Conservation (phyloP, 2,797 vertebrate genomes). For the Triplophysa bombifrons region DNA sequence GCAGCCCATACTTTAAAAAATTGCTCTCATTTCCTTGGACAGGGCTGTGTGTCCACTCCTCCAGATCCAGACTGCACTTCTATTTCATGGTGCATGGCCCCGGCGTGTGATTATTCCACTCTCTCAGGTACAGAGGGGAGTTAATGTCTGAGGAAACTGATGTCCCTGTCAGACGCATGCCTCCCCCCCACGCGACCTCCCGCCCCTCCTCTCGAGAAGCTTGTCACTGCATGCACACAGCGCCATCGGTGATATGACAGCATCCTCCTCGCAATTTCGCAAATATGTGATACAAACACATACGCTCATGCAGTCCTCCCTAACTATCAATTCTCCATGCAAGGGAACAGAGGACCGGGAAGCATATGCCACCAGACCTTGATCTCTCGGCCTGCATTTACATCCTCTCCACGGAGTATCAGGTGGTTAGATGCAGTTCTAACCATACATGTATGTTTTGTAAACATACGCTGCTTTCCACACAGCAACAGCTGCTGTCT, state of each 20-base stretch:
- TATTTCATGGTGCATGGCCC: slow-evolving; percentile 87
- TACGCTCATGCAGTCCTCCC: slow-evolving; percentile 40
- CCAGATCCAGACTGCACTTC: slow-evolving; percentile 83
- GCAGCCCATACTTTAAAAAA: slow-evolving; percentile 69
- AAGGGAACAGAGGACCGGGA: slow-evolving; percentile 77
- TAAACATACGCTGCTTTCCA: slow-evolving; percentile 58
- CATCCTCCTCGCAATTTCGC: slow-evolving; percentile 14
- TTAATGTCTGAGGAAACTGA: slow-evolving; percentile 92
- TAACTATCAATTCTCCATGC: slow-evolving; percentile 60
- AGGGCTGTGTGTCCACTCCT: slow-evolving; percentile 81
- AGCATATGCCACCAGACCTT: slow-evolving; percentile 83
- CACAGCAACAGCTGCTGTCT: slow-evolving; percentile 53
- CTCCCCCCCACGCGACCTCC: slow-evolving; percentile 66
- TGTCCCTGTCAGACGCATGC: slow-evolving; percentile 86
- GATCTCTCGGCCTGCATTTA: slow-evolving; percentile 77
- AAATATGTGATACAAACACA: slow-evolving; percentile 25
- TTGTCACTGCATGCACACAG: slow-evolving; percentile 89
- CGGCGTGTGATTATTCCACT: slow-evolving; percentile 82
- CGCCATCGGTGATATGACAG: slow-evolving; percentile 81
- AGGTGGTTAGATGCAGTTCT: slow-evolving; percentile 73
- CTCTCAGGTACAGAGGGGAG: slow-evolving; percentile 86
- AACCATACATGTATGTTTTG: slow-evolving; percentile 68
- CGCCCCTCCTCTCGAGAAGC: slow-evolving; percentile 52
- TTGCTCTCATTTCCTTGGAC: slow-evolving; percentile 86
- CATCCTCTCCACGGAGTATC: slow-evolving; percentile 81